Base-by-base conservation (phyloP, 2,113 vertebrate species). In the Vidua macroura region DNA sequence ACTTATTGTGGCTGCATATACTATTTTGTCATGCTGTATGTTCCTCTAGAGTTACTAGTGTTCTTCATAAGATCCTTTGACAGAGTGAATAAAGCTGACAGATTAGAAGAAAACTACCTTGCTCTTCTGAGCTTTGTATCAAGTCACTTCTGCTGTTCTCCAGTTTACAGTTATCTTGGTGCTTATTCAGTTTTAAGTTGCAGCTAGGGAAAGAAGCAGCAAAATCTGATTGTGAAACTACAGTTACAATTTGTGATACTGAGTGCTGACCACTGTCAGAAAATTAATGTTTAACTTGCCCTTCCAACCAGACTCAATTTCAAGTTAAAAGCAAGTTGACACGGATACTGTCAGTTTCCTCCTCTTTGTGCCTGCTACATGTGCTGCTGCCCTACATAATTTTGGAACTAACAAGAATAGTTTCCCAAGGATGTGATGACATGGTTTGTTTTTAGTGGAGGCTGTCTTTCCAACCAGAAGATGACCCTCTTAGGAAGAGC, bases 231-330 rank as follows among this genome's bases (percentile, higher is more conserved):
- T 92, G 82, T 96, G 95, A 96, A 97, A 96, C 79, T 94, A 15
- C 30, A 1, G 44, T 93, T 92, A 58, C 35, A 35, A 20, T 53
- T 90, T 93, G 55, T 92, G 76, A 91, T 95, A 86, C 28, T 20
- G 31, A 21, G 33, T 59, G 51, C 67, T 94, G 82, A 44, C 72
- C 4, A 3, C 73, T 96, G 93, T 88, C 76, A 90, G 64, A 93
- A 88, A 81, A 83, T 97, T 95, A 96, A 97, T 95, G 56, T 96
- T 95, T 95, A 96, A 97, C 95, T 66, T 60, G 52, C 49, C 46
- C 37, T 73, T 93, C 70, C 69, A 84, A 21, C 24, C 13, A 75
- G 83, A 46, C 76, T 90, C 56, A 83, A 88, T 89, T 95, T 91
- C 94, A 92, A 87, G 37, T 92, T 95, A 96, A 93, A 92, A 96